Conservation (phyloP, 2,888 invertebrate species). For the Anagyrus pseudococci region DNA sequence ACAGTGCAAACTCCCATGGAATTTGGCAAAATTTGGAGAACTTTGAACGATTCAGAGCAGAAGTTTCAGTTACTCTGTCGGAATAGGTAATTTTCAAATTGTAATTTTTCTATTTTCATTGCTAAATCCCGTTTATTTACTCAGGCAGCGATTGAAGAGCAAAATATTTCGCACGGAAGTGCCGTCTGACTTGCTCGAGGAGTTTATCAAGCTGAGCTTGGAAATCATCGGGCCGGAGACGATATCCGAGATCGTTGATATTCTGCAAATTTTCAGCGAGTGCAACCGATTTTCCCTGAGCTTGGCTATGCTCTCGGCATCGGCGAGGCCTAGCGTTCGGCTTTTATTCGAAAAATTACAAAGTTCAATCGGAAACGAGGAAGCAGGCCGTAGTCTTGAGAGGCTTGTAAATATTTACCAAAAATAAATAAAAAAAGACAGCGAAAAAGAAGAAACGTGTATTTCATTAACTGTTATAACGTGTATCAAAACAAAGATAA, state of each 20-base stretch:
- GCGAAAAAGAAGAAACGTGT: too few species aligned
- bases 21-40: constrained; percentile 48
- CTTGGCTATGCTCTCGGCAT: constrained; percentile 35
- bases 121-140: too few species aligned
- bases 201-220: constrained; percentile 44
- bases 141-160: too few species aligned
- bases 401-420: too few species aligned
- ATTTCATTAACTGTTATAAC: too few species aligned
- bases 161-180: constrained; percentile 50
- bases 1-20: constrained; percentile 43
- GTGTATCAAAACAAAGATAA: too few species aligned
- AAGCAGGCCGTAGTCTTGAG: too few species aligned
- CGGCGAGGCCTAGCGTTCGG: constrained; percentile 1
- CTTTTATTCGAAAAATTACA: constrained; percentile 20
- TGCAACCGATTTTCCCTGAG: constrained; percentile 52
- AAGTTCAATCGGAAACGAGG: not conserved
- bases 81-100: not conserved
- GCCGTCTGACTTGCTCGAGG: constrained; percentile 45
- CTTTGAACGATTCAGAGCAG: constrained; percentile 24
- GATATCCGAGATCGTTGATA: constrained; percentile 41
- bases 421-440: too few species aligned
- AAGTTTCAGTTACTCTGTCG: constrained; percentile 43
- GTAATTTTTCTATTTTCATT: constrained; percentile 30
- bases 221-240: constrained; percentile 32
- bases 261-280: constrained; percentile 46